phyloP scores from a whole-genome alignment of 1,140 invertebrate genomes.

The Aphelenchoides besseyi region DNA sequence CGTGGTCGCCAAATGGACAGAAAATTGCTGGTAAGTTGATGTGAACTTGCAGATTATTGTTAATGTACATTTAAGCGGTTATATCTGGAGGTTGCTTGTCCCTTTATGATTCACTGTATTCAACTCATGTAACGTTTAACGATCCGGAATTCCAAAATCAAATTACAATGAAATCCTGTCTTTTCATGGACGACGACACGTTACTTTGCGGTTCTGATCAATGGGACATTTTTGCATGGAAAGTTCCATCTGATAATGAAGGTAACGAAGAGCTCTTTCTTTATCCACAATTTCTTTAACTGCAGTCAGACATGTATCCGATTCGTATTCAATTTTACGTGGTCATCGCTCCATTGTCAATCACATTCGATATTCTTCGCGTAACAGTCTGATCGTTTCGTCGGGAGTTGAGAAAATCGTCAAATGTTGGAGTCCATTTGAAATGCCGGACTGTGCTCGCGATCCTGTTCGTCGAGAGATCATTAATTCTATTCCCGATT shows the following conservation, averaged over 20 bases:
- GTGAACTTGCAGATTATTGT: too few species aligned
- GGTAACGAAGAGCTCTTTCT: background rate
- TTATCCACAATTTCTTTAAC: background rate
- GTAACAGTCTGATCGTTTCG: constrained; percentile 80
- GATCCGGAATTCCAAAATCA: constrained; percentile 88
- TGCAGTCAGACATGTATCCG: constrained; percentile 65
- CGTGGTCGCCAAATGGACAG: too few species aligned
- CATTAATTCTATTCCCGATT: background rate
- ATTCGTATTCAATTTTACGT: constrained; percentile 76
- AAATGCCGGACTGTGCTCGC: background rate
- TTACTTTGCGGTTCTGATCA: constrained; percentile 88
- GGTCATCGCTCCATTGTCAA: constrained; percentile 92
- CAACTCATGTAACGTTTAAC: constrained; percentile 63
- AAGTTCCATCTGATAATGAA: constrained; percentile 70
- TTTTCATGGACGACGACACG: constrained; percentile 83
- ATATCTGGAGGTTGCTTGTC: too few species aligned
- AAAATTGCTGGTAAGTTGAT: too few species aligned
- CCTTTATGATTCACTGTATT: too few species aligned
- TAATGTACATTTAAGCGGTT: too few species aligned
- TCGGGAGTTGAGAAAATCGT: constrained; percentile 93
- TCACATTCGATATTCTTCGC: constrained; percentile 83
- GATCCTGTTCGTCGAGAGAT: background rate
- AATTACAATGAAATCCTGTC: constrained; percentile 93
- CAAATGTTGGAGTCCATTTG: constrained; percentile 61
- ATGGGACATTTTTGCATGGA: constrained; percentile 91